Evolutionary conservation across 1,140 invertebrate genomes (phyloP), one percentile per base, ranked within the genome.

Genomic region (Laupala kohalensis): DNA sequence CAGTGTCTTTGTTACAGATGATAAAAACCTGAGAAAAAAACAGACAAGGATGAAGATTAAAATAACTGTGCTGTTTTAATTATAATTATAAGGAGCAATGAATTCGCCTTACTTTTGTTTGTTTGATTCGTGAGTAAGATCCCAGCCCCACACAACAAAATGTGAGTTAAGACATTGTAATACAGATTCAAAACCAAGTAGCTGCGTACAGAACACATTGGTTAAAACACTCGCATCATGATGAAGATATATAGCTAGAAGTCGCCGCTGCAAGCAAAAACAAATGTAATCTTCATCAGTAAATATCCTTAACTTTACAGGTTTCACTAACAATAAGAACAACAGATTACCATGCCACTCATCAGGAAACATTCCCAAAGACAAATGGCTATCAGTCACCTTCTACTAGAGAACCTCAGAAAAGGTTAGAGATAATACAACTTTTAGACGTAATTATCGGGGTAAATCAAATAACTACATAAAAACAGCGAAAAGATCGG

Each of bases 111-210:
- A 72, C 71, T 68, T 72, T 25, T 67, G 65, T 67, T 69, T 72
- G 30, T 97, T 97, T 73, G 88, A 88, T 75, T 92, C 89, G 74
- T 88, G 87, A 2, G 95, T 96, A 73, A 97, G 85, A 81, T 98
- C 96, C 96, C 96, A 98, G 67, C 94, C 95, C 88, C 93, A 98
- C 0, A 95, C 86, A 25, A 97, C 82, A 82, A 97, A 97, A 84
- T 96, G 95, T 28, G 86, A 87, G 69, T 89, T 88, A 29, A 98
- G 85, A 73, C 91, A 91, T 80, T 94, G 90, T 68, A 96, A 87
- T 68, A 97, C 89, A 66, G 91, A 91, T 78, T 96, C 94, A 76
- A 90, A 90, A 79, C 94, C 94, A 71, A 98, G 83, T 70, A 96
- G 84, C 80, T 97, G 93, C 71, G 94, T 95, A 82, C 95, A 98